phyloP scores from a whole-genome alignment of 2,888 invertebrate genomes.

The Netelia fuscicornis region DNA sequence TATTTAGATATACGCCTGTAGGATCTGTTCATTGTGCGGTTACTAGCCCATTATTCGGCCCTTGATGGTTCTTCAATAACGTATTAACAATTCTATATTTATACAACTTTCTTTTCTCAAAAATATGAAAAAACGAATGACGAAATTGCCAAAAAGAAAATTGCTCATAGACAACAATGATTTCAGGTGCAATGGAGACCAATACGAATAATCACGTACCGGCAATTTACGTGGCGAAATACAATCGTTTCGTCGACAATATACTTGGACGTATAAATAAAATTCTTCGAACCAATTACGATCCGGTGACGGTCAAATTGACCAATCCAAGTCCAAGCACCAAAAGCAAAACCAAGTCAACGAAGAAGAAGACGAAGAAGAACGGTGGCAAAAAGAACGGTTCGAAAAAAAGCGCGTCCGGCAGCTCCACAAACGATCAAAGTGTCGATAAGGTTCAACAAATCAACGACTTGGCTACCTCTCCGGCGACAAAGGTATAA shows the following conservation, averaged over 20 bases:
- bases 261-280: constrained; percentile 93
- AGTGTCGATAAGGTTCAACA: constrained; percentile 22
- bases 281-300: constrained; percentile 92
- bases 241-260: constrained; percentile 94
- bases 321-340: constrained; percentile 86
- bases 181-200: constrained; percentile 85
- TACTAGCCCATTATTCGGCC: too few relatives aligned
- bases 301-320: constrained; percentile 93
- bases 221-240: constrained; percentile 91
- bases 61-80: too few relatives aligned
- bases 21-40: too few relatives aligned
- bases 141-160: background rate
- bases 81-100: background rate
- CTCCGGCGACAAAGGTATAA: constrained; percentile 34
- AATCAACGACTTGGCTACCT: constrained; percentile 30
- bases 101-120: background rate
- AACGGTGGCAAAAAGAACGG: constrained; percentile 80
- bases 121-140: background rate
- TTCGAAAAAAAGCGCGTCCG: constrained; percentile 72
- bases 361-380: constrained; percentile 76
- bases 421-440: constrained; percentile 32
- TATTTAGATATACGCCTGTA: too few relatives aligned
- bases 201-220: constrained; percentile 85
- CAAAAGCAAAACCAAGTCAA: constrained; percentile 85
- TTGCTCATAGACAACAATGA: constrained; percentile 3